A percentile compares a stretch with the other conserved stretches of the same genome.
Conservation (phyloP, 2,888 invertebrate genomes). For the Dascillus cervinus region DNA sequence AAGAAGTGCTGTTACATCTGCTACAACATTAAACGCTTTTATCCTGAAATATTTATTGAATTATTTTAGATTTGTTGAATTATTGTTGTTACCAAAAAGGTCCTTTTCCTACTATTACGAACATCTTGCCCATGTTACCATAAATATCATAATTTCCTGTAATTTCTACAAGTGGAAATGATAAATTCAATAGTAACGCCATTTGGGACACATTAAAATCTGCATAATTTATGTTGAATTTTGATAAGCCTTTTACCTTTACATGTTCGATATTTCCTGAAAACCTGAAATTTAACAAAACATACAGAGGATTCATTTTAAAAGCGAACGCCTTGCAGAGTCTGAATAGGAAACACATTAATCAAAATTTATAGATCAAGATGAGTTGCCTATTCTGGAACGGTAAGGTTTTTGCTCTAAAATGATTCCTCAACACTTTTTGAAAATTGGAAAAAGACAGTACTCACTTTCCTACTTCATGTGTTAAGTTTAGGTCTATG, state of each 20-base stretch:
- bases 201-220: constrained; percentile 32
- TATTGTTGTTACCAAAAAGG: constrained; percentile 35
- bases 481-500: constrained; percentile 37
- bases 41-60: background rate
- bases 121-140: constrained; percentile 34
- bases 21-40: constrained; percentile 1
- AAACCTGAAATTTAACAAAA: constrained; percentile 28
- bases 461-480: constrained; percentile 37
- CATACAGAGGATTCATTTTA: too few relatives aligned
- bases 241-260: constrained; percentile 36
- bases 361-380: too few relatives aligned
- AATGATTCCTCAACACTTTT: too few relatives aligned
- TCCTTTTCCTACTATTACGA: constrained; percentile 36
- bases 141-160: constrained; percentile 37
- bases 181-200: constrained; percentile 35
- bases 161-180: constrained; percentile 36
- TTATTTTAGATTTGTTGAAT: too few relatives aligned
- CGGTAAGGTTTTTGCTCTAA: too few relatives aligned
- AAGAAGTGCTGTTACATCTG: too few relatives aligned
- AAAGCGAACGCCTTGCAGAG: too few relatives aligned
- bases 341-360: too few relatives aligned
- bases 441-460: too few relatives aligned
- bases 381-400: too few relatives aligned
- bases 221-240: constrained; percentile 36
- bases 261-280: constrained; percentile 36